phyloP scores from a whole-genome alignment of 2,113 vertebrate species.

The Pungitius pungitius region DNA sequence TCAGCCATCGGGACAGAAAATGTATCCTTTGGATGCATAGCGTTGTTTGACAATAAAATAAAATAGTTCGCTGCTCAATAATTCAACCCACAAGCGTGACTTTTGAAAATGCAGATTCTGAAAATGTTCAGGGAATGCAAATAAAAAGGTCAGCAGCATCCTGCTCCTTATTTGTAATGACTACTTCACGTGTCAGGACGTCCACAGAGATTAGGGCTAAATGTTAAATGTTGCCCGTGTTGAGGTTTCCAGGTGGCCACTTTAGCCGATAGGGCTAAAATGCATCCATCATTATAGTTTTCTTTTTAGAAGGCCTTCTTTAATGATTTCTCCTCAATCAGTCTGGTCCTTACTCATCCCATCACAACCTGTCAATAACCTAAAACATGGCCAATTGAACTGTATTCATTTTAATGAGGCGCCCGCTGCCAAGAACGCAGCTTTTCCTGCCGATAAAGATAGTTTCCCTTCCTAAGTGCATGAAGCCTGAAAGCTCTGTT shows the following conservation, averaged over 20 bases:
- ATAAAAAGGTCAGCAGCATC: not conserved
- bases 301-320: no score
- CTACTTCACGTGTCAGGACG: not conserved
- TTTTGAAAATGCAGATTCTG: not conserved
- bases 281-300: not conserved
- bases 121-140: not conserved
- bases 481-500: constrained; percentile 24
- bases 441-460: constrained; percentile 12
- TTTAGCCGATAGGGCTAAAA: not conserved
- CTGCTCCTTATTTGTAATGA: not conserved
- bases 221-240: not conserved
- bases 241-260: not conserved
- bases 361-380: not conserved
- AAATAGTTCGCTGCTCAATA: no score
- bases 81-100: not conserved
- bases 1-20: not conserved
- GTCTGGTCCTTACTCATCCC: not conserved
- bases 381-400: not conserved
- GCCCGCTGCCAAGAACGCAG: constrained; percentile 4
- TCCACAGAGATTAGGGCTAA: not conserved
- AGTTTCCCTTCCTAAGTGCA: constrained; percentile 9
- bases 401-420: constrained; percentile 22
- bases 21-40: not conserved
- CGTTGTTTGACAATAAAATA: not conserved
- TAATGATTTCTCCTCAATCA: no score